These are phyloP conservation scores for Trypoxylon attenuatum DNA, from an alignment of 2,888 invertebrate genomes.

Conservation along the genomic window DNA sequence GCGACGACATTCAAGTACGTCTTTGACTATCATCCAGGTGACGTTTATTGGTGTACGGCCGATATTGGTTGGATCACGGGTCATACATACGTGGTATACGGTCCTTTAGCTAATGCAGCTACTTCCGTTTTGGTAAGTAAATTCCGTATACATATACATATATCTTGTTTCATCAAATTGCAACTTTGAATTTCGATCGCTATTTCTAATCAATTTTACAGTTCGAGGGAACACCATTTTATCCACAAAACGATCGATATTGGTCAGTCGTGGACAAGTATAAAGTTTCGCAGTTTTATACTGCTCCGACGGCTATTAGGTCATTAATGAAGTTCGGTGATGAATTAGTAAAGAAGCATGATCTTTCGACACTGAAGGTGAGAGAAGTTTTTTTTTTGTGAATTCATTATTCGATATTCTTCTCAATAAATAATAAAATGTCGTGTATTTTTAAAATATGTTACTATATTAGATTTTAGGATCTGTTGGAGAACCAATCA, in stretches of 20 bases:
- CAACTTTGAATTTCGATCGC: background rate
- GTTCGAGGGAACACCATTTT: slow-evolving; percentile 98
- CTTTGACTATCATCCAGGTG: slow-evolving; percentile 91
- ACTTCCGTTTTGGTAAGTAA: slow-evolving; percentile 92
- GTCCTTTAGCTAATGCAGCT: slow-evolving; percentile 94
- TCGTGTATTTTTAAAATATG: background rate
- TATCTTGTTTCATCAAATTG: background rate
- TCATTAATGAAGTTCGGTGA: slow-evolving; percentile 97
- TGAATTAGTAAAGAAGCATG: slow-evolving; percentile 82
- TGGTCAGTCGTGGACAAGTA: slow-evolving; percentile 96
- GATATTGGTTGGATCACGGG: slow-evolving; percentile 98
- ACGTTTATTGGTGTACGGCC: slow-evolving; percentile 95
- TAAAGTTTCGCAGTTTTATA: slow-evolving; percentile 96
- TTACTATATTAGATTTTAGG: slow-evolving; percentile 84
- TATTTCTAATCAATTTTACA: slow-evolving; percentile 66
- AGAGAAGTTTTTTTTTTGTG: slow-evolving; percentile 6
- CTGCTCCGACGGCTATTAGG: slow-evolving; percentile 98
- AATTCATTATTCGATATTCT: too few species aligned
- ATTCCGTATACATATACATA: too few species aligned
- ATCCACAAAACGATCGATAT: slow-evolving; percentile 93
- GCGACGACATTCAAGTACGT: slow-evolving; percentile 96
- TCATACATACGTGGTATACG: slow-evolving; percentile 95
- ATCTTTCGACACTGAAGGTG: slow-evolving; percentile 74
- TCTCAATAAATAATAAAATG: too few species aligned
- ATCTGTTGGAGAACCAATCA: slow-evolving; percentile 99